These are phyloP conservation scores for Drosophila cognata DNA, from an alignment of 2,888 invertebrate genomes.

Conservation along the genomic window DNA sequence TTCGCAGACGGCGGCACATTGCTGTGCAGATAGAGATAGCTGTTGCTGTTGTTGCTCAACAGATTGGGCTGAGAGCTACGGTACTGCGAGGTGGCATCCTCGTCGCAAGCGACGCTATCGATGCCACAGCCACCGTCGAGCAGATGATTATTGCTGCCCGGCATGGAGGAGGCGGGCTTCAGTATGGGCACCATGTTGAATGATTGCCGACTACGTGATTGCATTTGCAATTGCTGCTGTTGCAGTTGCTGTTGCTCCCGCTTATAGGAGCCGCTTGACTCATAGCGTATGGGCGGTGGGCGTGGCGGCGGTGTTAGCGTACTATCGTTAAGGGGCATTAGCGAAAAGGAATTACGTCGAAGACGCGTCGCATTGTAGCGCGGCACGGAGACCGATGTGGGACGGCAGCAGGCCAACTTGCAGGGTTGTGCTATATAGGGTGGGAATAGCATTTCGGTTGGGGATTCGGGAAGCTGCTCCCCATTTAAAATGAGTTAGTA, in stretches of 20 bases:
- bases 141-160: slow-evolving; percentile 74
- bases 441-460: slow-evolving; percentile 84
- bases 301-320: slow-evolving; percentile 82
- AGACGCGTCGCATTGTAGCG: slow-evolving; percentile 68
- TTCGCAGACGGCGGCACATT: slow-evolving; percentile 52
- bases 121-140: slow-evolving; percentile 57
- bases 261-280: slow-evolving; percentile 35
- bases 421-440: slow-evolving; percentile 84
- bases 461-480: slow-evolving; percentile 84
- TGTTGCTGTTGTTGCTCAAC: slow-evolving; percentile 55
- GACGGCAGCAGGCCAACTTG: slow-evolving; percentile 84
- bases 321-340: slow-evolving; percentile 57
- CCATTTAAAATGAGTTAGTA: slow-evolving; percentile 25
- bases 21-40: slow-evolving; percentile 71
- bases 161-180: slow-evolving; percentile 84
- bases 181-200: slow-evolving; percentile 83
- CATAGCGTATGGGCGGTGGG: slow-evolving; percentile 75
- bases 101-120: slow-evolving; percentile 45
- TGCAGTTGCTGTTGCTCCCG: slow-evolving; percentile 28
- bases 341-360: slow-evolving; percentile 73
- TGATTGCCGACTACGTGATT: slow-evolving; percentile 65
- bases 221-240: slow-evolving; percentile 37
- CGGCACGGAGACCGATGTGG: slow-evolving; percentile 82
- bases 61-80: slow-evolving; percentile 83
- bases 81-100: slow-evolving; percentile 61